Conservation (phyloP, 35 echinoderm and acorn worm species). For the Eucidaris tribuloides region DNA sequence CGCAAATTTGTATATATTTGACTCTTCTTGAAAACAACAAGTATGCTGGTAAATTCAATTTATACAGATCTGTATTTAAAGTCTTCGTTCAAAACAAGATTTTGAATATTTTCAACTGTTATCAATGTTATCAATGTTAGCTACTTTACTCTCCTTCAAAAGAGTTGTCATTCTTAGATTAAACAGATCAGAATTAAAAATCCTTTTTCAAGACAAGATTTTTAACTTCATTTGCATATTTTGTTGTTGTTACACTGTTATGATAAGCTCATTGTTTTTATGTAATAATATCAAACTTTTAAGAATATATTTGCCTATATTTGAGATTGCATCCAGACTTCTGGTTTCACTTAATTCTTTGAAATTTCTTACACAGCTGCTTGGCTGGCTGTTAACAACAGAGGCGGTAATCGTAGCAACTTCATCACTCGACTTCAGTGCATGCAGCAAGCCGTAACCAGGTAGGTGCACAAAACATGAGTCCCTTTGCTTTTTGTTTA, state of each 20-base stretch:
- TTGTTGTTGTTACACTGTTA: no score
- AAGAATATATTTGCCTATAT: no score
- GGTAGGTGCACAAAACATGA: conserved; percentile 34
- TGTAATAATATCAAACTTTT: no score
- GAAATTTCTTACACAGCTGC: no score
- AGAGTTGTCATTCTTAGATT: no score
- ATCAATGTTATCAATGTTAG: not conserved
- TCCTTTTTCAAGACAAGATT: not conserved
- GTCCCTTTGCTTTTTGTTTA: no score
- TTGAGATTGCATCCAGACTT: no score
- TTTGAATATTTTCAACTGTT: not conserved
- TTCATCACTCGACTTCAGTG: conserved; percentile 76
- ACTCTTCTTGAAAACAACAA: not conserved
- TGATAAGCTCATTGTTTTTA: no score
- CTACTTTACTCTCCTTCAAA: not conserved
- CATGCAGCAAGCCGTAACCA: conserved; percentile 79
- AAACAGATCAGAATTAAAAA: no score
- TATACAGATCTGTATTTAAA: not conserved
- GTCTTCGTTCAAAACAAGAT: not conserved
- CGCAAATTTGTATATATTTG: not conserved
- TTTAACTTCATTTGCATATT: not conserved
- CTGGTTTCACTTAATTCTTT: no score
- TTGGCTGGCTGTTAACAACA: conserved; percentile 48
- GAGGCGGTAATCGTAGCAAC: not conserved
- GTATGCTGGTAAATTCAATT: not conserved